Evolutionary conservation across 2,797 vertebrate genomes (phyloP).

Genomic region (Paguma larvata): DNA sequence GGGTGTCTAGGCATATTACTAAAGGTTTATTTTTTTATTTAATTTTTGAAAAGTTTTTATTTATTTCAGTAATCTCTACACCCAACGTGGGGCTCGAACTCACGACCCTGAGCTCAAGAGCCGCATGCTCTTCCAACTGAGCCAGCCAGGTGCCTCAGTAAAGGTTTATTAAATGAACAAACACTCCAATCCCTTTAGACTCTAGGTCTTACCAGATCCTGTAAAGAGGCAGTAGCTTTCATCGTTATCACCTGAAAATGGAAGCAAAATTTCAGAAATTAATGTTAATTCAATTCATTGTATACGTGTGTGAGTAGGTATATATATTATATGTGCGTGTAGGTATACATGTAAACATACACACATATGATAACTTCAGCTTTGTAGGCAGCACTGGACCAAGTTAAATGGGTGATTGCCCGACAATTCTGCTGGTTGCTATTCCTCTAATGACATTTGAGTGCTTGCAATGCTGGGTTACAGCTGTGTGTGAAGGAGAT

Average conservation of each 20-base stretch:
- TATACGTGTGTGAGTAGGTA: background rate
- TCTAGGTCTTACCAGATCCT: background rate
- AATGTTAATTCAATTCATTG: background rate
- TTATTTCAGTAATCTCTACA: no score
- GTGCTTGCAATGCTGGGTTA: background rate
- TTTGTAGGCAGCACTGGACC: background rate
- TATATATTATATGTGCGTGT: background rate
- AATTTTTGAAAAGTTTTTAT: no score
- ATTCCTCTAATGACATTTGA: background rate
- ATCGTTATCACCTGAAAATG: background rate
- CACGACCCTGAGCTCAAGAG: no score
- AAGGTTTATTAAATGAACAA: background rate
- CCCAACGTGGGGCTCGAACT: no score
- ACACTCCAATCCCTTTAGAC: background rate
- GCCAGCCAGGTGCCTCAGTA: no score
- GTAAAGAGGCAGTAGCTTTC: background rate
- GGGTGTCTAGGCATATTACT: background rate
- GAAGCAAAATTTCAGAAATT: conserved; percentile 7
- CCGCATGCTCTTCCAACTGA: no score
- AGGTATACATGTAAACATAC: no score
- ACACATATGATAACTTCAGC: background rate
- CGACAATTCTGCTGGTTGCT: background rate
- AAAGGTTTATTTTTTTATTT: background rate
- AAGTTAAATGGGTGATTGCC: background rate
- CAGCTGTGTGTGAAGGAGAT: background rate